A percentile compares a stretch with the other conserved stretches of the same genome.
Conservation (phyloP, 37 sponge, comb jelly and placozoan genomes). For the Haliclona indistincta region DNA sequence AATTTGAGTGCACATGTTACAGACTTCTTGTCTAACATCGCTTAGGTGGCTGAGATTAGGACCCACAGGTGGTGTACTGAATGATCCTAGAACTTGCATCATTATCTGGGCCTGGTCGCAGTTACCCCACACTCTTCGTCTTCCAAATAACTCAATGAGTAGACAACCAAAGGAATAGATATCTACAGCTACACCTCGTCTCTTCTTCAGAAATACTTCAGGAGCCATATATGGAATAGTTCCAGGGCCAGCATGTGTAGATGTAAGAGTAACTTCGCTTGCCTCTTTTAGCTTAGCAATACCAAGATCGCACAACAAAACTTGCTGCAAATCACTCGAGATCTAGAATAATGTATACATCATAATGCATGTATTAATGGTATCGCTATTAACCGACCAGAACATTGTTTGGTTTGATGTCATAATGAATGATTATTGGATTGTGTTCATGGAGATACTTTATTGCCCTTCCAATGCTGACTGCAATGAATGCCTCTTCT, state of each 20-base stretch:
- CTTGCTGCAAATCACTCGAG: slow-evolving; percentile 1
- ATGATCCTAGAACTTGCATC: slow-evolving; percentile 31
- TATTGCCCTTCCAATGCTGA: slow-evolving; percentile 18
- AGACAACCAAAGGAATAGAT: slow-evolving; percentile 31
- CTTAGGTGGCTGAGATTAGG: background rate
- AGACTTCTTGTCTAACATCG: no score
- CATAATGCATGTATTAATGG: background rate
- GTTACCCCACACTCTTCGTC: slow-evolving; percentile 7
- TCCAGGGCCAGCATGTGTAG: slow-evolving; percentile 11
- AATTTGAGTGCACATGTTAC: no score
- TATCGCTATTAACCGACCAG: slow-evolving; percentile 16
- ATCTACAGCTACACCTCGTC: slow-evolving; percentile 6
- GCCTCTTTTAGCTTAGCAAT: slow-evolving; percentile 16
- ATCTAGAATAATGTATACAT: slow-evolving; percentile 3
- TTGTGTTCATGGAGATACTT: slow-evolving; percentile 33
- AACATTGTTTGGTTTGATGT: slow-evolving; percentile 47
- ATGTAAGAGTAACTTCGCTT: slow-evolving; percentile 11
- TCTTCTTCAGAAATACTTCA: slow-evolving; percentile 17
- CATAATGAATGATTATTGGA: slow-evolving; percentile 46
- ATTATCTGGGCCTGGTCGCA: slow-evolving; percentile 7
- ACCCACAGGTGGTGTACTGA: background rate
- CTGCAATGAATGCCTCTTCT: slow-evolving; percentile 1
- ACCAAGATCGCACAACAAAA: slow-evolving; percentile 45
- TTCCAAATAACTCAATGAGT: slow-evolving; percentile 16
- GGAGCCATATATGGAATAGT: slow-evolving; percentile 47